Evolutionary conservation across 2,113 vertebrate genomes (phyloP).

Genomic region (Dunckerocampus dactyliophorus): DNA sequence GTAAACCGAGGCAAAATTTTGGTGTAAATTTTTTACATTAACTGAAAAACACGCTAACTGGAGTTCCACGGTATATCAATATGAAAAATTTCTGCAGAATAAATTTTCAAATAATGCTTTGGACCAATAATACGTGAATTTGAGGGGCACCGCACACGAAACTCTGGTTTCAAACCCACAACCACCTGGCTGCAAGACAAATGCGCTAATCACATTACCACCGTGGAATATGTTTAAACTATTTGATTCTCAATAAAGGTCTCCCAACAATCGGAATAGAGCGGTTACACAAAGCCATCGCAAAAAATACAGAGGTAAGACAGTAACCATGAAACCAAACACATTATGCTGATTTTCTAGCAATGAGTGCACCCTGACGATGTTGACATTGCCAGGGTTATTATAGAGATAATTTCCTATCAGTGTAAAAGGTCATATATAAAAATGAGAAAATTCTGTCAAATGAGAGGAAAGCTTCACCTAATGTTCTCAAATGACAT

Average conservation of each 20-base stretch:
- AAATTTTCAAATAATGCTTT: too few species aligned
- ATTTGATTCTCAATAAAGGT: slow-evolving; percentile 4
- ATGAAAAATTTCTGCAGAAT: too few species aligned
- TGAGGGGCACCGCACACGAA: too few species aligned
- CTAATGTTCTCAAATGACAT: slow-evolving; percentile 1
- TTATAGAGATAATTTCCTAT: slow-evolving; percentile 23
- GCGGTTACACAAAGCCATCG: not conserved
- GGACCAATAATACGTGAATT: too few species aligned
- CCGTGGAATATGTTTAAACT: too few species aligned
- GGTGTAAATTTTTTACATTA: too few species aligned
- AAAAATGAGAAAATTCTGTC: slow-evolving; percentile 13
- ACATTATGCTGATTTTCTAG: slow-evolving; percentile 17
- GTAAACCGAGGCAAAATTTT: too few species aligned
- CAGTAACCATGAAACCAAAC: slow-evolving; percentile 9
- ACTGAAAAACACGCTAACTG: too few species aligned
- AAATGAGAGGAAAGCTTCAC: slow-evolving; percentile 6
- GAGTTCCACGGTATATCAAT: too few species aligned
- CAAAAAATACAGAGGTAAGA: not conserved
- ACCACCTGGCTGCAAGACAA: too few species aligned
- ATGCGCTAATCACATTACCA: too few species aligned
- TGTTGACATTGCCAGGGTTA: not conserved
- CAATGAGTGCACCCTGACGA: slow-evolving; percentile 8
- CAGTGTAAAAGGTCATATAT: slow-evolving; percentile 32
- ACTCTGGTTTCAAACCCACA: too few species aligned
- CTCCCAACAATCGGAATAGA: slow-evolving; percentile 6